Percentiles rank a stretch among this genome's conserved stretches.
Evolutionary conservation across 2,113 vertebrate species (phyloP).

Genomic region (Caretta caretta): DNA sequence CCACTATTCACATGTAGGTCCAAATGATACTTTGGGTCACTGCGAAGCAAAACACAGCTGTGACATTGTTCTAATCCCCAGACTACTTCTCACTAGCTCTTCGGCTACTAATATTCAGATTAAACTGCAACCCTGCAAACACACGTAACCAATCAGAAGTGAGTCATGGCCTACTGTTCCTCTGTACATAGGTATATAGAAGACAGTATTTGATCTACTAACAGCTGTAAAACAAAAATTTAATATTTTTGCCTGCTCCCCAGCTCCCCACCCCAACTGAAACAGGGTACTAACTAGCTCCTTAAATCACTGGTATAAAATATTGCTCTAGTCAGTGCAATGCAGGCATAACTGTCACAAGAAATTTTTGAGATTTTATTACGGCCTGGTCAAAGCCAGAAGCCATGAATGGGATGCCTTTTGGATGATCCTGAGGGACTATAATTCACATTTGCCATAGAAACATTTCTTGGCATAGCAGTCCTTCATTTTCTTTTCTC

Average conservation of each 20-base stretch:
- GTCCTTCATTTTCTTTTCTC: neutral
- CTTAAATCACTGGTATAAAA: slow-evolving; percentile 41
- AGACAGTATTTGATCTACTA: neutral
- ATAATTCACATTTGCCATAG: neutral
- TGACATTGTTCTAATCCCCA: neutral
- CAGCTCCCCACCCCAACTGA: slow-evolving; percentile 30
- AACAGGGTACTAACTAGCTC: slow-evolving; percentile 39
- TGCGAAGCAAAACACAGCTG: neutral
- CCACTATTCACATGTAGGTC: neutral
- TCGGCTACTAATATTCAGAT: neutral
- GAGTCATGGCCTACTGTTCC: neutral
- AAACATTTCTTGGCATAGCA: slow-evolving; percentile 12
- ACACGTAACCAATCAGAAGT: neutral
- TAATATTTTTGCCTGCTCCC: slow-evolving; percentile 43
- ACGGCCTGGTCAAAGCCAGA: slow-evolving; percentile 59
- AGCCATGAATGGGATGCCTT: slow-evolving; percentile 50
- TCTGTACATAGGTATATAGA: neutral
- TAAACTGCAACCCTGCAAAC: rapidly evolving
- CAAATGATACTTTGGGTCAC: neutral
- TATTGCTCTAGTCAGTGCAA: neutral
- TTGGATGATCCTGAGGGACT: slow-evolving; percentile 29
- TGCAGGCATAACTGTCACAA: slow-evolving; percentile 20
- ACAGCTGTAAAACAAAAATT: slow-evolving; percentile 20
- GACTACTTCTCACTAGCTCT: too few species aligned
- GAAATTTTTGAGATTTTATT: slow-evolving; percentile 45